phyloP scores from a whole-genome alignment of 2,888 invertebrate species.

The Seira ritae region DNA sequence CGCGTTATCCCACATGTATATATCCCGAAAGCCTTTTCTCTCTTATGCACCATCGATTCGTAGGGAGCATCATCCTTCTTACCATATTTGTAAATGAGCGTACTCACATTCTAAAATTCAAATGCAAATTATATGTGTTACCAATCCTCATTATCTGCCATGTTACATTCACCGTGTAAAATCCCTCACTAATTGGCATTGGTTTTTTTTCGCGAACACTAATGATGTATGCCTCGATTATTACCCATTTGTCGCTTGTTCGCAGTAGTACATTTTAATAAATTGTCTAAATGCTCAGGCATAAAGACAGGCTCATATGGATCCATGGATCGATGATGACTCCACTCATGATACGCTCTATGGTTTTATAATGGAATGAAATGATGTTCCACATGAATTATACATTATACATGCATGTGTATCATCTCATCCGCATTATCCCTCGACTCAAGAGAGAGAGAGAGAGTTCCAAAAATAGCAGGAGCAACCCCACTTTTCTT shows the following conservation, averaged over 20 bases:
- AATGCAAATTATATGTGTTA: slow-evolving; percentile 5
- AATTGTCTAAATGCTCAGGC: no score
- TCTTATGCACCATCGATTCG: neutral
- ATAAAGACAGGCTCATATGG: no score
- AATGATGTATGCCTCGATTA: neutral
- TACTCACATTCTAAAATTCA: neutral
- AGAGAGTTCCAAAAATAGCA: no score
- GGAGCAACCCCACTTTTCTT: no score
- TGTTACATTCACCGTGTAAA: slow-evolving; percentile 7
- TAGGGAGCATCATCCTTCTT: neutral
- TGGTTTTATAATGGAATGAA: no score
- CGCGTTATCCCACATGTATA: neutral
- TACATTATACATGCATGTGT: no score
- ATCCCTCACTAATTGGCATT: slow-evolving; percentile 3
- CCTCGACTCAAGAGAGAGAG: no score
- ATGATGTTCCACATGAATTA: no score
- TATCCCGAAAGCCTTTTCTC: neutral
- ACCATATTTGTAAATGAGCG: neutral
- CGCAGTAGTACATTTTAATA: neutral
- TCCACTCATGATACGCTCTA: no score
- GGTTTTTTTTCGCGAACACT: neutral
- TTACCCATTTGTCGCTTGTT: neutral
- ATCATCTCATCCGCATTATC: no score
- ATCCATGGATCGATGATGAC: no score
- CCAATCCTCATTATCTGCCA: neutral